Percentiles rank a stretch among this genome's conserved stretches.
These are phyloP conservation scores for Thinocorus orbignyianus DNA, from an alignment of 2,113 vertebrate species.

Conservation along the genomic window DNA sequence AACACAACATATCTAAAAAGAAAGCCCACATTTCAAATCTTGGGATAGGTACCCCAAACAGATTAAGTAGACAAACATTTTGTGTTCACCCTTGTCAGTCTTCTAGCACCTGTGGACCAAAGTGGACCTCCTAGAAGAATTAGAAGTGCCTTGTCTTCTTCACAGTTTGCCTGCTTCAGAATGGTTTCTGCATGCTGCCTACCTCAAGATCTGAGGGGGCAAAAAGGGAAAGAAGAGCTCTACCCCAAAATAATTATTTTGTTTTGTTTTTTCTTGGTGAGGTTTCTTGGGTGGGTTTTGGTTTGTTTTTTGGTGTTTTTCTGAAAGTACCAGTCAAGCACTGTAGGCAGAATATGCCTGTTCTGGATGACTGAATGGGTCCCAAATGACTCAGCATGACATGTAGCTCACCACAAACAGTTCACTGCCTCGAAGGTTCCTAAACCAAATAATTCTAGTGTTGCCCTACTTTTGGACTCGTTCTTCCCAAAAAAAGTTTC, in stretches of 20 bases:
- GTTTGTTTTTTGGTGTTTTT: no score
- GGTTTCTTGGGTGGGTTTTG: background rate
- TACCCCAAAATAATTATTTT: background rate
- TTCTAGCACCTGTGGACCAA: background rate
- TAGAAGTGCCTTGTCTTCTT: background rate
- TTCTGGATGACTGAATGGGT: background rate
- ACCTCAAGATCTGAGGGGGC: background rate
- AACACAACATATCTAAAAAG: background rate
- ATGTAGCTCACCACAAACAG: background rate
- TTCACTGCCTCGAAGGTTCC: background rate
- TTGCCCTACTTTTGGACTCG: background rate
- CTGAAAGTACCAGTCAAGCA: background rate
- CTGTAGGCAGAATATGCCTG: background rate
- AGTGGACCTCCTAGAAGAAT: background rate
- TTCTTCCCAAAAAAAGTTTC: background rate
- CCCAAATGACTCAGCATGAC: background rate
- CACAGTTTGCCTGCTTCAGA: background rate
- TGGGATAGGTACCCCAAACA: background rate
- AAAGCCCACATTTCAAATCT: background rate
- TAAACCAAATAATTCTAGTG: background rate
- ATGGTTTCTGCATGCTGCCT: background rate
- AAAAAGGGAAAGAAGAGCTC: no score
- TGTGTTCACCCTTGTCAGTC: background rate
- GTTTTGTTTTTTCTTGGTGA: background rate
- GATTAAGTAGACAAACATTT: background rate